Evolutionary conservation across 2,888 invertebrate species (phyloP).

Genomic region (Bimastos eiseni): DNA sequence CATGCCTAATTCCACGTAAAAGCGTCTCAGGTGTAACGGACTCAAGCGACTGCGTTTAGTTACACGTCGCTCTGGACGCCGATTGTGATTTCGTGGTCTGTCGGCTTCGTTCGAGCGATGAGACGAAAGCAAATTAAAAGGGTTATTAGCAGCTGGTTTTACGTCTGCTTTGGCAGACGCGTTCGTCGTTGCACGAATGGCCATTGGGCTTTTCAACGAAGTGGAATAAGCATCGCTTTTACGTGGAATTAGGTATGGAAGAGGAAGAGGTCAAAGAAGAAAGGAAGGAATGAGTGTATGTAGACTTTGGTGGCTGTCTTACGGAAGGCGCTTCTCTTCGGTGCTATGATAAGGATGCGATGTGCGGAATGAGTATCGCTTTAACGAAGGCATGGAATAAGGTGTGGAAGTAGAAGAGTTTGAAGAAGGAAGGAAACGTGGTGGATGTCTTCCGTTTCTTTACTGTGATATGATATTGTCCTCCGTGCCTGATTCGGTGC

Average conservation of each 20-base stretch:
- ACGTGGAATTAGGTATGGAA: not conserved
- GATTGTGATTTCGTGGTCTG: not conserved
- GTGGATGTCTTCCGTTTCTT: too few species aligned
- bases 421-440: too few species aligned
- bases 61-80: not conserved
- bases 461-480: too few species aligned
- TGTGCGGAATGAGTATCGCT: too few species aligned
- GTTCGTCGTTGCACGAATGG: not conserved
- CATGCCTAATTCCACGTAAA: too few species aligned
- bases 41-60: not conserved
- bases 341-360: too few species aligned
- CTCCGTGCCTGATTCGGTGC: too few species aligned
- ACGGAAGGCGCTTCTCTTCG: too few species aligned
- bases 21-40: not conserved
- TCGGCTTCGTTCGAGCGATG: not conserved
- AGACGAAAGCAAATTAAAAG: constrained; percentile 4
- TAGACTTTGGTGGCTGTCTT: not conserved
- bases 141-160: not conserved
- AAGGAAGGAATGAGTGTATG: not conserved
- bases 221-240: not conserved
- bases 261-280: not conserved
- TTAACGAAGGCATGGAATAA: too few species aligned
- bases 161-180: not conserved
- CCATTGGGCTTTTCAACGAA: too few species aligned
- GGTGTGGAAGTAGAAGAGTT: too few species aligned